Base-by-base conservation (phyloP, 2,797 vertebrate species). In the Enteromius thamalakanensis region DNA sequence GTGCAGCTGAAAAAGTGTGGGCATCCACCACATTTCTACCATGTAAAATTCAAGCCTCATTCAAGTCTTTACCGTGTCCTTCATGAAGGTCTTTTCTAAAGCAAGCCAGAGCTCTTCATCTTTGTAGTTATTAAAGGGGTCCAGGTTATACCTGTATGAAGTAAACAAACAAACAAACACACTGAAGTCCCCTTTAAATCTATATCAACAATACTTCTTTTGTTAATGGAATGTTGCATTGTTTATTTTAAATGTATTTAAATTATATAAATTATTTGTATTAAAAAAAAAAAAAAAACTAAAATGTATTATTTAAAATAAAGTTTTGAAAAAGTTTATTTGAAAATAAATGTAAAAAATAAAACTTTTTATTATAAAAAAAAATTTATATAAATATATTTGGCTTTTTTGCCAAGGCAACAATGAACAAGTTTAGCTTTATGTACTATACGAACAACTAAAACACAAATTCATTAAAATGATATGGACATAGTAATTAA, bases 21-120 rank as follows among this genome's bases (percentile, higher is more conserved):
- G 32, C 21, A 37, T 55, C 11, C 12, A 10, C 32, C 37, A 21
- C 7, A 6, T 37, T 74, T 74, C 29, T 74, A 19, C 69, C 5
- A 10, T 29, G 26, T 49, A 6, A 23, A 75, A 75, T 14, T 9
- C 3, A 21, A 23, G 62, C 42, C 76, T 47, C n/a, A 10, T n/a
- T 15, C 26, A 32, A 26, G 29, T n/a, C 42, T 34, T 62, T 93
- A 94, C 95, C 0, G 86, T 87, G 68, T 93, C 90, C 89, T 93
- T 96, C 91, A 96, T 94, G 90, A 93, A 96, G 1, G 93, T 96
- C 84, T 91, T 95, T 87, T 96, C 94, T 89, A 97, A 93, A 1
- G 92, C 94, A n/a, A 82, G 45, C 95, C 95, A 96, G 84, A 96
- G 92, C 78, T 91, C 90, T 71, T 96, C 89, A 6, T 96, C 93